Percentiles rank a stretch among this genome's conserved stretches.
Evolutionary conservation across 2,113 vertebrate genomes (phyloP).

Genomic region (Bombycilla garrulus): DNA sequence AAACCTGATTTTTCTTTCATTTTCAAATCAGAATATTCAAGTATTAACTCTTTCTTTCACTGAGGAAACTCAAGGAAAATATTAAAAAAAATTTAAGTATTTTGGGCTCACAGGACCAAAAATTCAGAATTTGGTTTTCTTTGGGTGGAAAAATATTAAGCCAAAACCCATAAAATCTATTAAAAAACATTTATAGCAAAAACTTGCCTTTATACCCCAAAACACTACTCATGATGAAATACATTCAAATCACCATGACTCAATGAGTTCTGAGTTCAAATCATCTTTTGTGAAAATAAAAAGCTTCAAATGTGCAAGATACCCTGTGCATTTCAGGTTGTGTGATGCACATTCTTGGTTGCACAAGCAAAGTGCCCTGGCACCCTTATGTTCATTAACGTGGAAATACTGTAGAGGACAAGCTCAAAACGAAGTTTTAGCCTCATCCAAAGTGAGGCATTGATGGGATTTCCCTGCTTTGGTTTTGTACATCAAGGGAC

Average conservation of each 20-base stretch:
- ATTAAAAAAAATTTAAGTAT: too few species aligned
- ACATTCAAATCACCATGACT: neutral
- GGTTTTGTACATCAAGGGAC: neutral
- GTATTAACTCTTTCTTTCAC: neutral
- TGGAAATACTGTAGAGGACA: neutral
- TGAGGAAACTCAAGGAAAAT: neutral
- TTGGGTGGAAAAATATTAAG: neutral
- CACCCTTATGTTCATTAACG: accelerated
- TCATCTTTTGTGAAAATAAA: neutral
- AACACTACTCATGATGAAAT: accelerated
- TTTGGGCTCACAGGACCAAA: too few species aligned
- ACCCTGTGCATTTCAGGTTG: neutral
- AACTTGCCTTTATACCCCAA: neutral
- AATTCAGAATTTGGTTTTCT: neutral
- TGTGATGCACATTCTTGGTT: neutral
- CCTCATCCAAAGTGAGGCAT: neutral
- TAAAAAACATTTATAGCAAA: neutral
- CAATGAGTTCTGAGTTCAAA: neutral
- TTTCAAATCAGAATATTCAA: neutral
- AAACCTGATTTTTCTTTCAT: neutral
- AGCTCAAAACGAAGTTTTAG: neutral
- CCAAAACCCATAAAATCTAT: neutral
- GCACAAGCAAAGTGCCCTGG: neutral
- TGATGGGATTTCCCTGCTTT: neutral
- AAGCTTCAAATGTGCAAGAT: neutral